phyloP scores from a whole-genome alignment of 2,888 invertebrate species.

The Xiphydria camelus region DNA sequence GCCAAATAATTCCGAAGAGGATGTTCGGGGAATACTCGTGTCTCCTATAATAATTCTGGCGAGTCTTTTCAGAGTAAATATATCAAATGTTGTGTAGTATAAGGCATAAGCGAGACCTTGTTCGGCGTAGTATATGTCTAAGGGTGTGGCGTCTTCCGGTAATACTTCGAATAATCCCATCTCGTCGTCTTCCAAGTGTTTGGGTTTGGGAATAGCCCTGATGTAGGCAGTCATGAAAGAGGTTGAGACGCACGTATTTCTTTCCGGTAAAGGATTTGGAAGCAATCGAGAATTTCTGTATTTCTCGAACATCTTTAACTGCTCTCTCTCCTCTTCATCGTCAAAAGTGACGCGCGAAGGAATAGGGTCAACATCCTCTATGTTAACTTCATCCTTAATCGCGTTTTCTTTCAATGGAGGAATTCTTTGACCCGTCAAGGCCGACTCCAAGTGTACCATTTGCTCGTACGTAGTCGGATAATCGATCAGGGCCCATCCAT shows the following conservation, averaged over 20 bases:
- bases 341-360: conserved; percentile 48
- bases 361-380: conserved; percentile 33
- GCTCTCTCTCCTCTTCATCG: conserved; percentile 57
- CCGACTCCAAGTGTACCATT: conserved; percentile 65
- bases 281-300: conserved; percentile 61
- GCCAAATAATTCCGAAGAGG: conserved; percentile 58
- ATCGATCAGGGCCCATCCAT: conserved; percentile 69
- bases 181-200: conserved; percentile 9
- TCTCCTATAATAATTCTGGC: conserved; percentile 61
- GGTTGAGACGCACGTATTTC: conserved; percentile 54
- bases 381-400: conserved; percentile 55
- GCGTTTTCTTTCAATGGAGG: conserved; percentile 57
- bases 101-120: conserved; percentile 65
- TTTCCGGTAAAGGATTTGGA: conserved; percentile 60
- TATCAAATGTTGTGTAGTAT: conserved; percentile 63
- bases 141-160: conserved; percentile 57
- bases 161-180: conserved; percentile 22
- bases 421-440: conserved; percentile 61
- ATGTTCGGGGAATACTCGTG: conserved; percentile 47
- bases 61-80: conserved; percentile 60
- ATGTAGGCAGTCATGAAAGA: conserved; percentile 66
- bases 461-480: conserved; percentile 66
- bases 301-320: no score
- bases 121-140: conserved; percentile 65
- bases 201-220: conserved; percentile 43